Conservation (phyloP, 2,797 vertebrate genomes). For the Phrynocephalus forsythii region DNA sequence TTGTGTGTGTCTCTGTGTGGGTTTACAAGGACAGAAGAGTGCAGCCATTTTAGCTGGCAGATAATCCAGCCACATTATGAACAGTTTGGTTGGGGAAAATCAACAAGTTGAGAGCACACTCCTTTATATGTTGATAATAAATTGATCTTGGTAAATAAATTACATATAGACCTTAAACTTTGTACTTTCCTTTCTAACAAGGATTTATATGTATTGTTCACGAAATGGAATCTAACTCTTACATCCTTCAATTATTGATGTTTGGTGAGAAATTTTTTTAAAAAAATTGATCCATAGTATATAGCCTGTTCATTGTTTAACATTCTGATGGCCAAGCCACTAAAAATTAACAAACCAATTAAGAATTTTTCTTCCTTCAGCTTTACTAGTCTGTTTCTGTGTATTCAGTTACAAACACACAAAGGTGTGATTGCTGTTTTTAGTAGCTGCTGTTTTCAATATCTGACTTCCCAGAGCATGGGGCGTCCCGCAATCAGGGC, state of each 20-base stretch:
- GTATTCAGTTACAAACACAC: neutral
- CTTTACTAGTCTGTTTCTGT: neutral
- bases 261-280: neutral
- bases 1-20: neutral
- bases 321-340: neutral
- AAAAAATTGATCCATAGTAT: neutral
- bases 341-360: neutral
- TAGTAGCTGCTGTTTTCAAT: neutral
- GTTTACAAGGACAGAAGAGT: no score
- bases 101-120: no score
- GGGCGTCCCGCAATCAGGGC: no score
- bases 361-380: neutral
- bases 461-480: no score
- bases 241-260: neutral
- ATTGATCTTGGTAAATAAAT: neutral
- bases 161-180: neutral
- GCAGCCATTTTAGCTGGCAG: neutral
- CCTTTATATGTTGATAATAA: neutral
- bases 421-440: neutral
- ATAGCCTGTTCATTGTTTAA: no score
- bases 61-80: neutral
- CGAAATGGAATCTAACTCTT: neutral
- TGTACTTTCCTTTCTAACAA: neutral
- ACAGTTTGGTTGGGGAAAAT: neutral
- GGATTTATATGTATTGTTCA: neutral